Percentiles rank a stretch among this genome's conserved stretches.
These are phyloP conservation scores for Scelioninae gen. 1 DNA, from an alignment of 2,888 invertebrate genomes.

Conservation along the genomic window DNA sequence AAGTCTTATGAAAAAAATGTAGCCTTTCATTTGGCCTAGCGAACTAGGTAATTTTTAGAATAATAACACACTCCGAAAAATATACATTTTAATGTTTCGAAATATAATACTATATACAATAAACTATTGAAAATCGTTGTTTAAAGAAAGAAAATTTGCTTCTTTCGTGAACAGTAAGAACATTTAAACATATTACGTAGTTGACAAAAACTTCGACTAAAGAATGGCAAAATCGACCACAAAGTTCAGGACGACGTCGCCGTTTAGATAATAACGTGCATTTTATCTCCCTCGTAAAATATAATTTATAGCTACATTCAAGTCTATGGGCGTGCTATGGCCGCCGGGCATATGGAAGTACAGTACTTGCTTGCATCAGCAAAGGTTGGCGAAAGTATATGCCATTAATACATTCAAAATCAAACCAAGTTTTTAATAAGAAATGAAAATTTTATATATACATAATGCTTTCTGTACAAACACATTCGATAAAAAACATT, in stretches of 20 bases:
- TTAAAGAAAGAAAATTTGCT: conserved; percentile 9
- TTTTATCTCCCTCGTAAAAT: conserved; percentile 84
- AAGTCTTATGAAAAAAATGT: too few species aligned
- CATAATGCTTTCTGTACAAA: too few species aligned
- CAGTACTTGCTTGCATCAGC: conserved; percentile 75
- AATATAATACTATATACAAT: too few species aligned
- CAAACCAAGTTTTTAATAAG: conserved; percentile 21
- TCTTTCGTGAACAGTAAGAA: conserved; percentile 46
- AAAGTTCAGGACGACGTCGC: conserved; percentile 82
- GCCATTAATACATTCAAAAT: conserved; percentile 37
- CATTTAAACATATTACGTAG: conserved; percentile 63
- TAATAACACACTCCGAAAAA: too few species aligned
- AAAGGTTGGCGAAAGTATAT: conserved; percentile 76
- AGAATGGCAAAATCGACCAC: conserved; percentile 76
- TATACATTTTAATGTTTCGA: too few species aligned
- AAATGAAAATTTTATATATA: too few species aligned
- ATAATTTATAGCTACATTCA: conserved; percentile 83
- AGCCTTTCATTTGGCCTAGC: too few species aligned
- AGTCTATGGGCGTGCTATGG: conserved; percentile 82
- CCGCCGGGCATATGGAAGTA: conserved; percentile 78
- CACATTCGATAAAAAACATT: too few species aligned
- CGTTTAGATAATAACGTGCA: conserved; percentile 84
- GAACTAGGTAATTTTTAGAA: too few species aligned
- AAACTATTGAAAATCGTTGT: conserved; percentile 12
- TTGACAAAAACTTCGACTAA: conserved; percentile 62